Evolutionary conservation across 2,797 vertebrate species (phyloP), one percentile per base, ranked within the genome.

Genomic region (Prionace glauca): DNA sequence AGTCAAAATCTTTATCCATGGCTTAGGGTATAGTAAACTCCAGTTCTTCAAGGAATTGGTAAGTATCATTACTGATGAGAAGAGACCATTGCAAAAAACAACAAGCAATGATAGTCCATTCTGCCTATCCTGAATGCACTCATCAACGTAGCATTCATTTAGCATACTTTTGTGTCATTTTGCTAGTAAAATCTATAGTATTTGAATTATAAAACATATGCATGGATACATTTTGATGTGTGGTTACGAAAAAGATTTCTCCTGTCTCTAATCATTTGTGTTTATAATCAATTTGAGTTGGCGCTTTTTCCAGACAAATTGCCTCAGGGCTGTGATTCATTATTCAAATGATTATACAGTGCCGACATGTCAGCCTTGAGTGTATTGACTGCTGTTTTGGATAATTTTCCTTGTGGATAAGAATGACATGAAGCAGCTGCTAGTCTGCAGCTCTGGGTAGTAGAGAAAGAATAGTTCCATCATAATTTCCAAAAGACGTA

Each of bases 241-340:
- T 50, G 67, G 41, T 45, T 71, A 29, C 26, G 92, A 94, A 77
- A 16, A 74, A 95, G 71, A 60, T 95, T 72, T 77, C 71, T 56
- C 41, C 71, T 95, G 93, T 95, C 93, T 36, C 72, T 56, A 56
- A 77, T 95, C 71, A 95, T 95, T 95, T 72, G 71, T 77, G 71
- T 95, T 95, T 95, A 95, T 95, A 95, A 77, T 95, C 93, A 95
- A 74, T 94, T 74, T 94, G 69, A 56, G 71, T 95, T 77, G 93
- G 71, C 50, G 10, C 71, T 95, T 95, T 95, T 71, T 60, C 71
- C 93, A 77, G 71, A 95, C 93, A 95, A 74, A 95, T 95, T 95
- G 71, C 93, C 93, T 95, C 26, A n/a, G 71, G 93, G 71, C 45
- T 95, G 45, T 7, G 26, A 95, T 74, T 95, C 93, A 95, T 95